Base-by-base conservation (phyloP, 2,113 vertebrate species). In the Cephalopholis sonnerati region DNA sequence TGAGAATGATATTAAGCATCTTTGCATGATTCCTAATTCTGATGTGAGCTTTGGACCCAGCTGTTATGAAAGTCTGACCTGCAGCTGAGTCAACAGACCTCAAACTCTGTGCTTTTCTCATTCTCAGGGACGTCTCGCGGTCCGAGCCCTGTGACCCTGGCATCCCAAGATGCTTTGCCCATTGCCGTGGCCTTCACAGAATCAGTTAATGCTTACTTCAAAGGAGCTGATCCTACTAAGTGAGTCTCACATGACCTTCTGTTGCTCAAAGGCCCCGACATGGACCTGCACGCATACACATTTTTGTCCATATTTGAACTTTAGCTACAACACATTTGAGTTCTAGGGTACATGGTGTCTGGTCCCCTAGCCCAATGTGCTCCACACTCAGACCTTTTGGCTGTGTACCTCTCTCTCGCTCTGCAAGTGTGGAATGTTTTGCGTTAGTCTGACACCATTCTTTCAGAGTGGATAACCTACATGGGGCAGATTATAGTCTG, bases 161-260 rank as follows among this genome's bases (percentile, higher is more conserved):
- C 96, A 90, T 98, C 96, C 93, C 97, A 97, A 85, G 98, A 99
- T 92, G 96, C 95, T 70, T 90, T 99, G 93, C 98, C 98, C 92
- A 97, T 99, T 91, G 98, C 98, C 63, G 96, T 98, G 68, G 98
- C 98, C 81, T 97, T 99, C 91, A 98, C 98, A 65, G 98, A 99
- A 83, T 98, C 98, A 54, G 97, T 99, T 92, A 99, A 99, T 94
- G 98, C 98, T 84, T 99, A 99, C 95, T 99, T 99, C 95, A 99
- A 98, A 98, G 98, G 98, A 94, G 97, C 98, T 93, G 98, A 99
- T 95, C 98, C 98, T 68, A 95, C 96, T 91, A 99, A 98, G 98
- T 99, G 94, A 97, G 97, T 98, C 86, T 91, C 85, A 92, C 85
- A 87, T 92, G 90, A 93, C 84, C 84, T 85, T 71, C 77, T 53